A percentile compares a stretch with the other conserved stretches of the same genome.
Conservation (phyloP, 2,113 vertebrate genomes). For the Perca schrenkii region DNA sequence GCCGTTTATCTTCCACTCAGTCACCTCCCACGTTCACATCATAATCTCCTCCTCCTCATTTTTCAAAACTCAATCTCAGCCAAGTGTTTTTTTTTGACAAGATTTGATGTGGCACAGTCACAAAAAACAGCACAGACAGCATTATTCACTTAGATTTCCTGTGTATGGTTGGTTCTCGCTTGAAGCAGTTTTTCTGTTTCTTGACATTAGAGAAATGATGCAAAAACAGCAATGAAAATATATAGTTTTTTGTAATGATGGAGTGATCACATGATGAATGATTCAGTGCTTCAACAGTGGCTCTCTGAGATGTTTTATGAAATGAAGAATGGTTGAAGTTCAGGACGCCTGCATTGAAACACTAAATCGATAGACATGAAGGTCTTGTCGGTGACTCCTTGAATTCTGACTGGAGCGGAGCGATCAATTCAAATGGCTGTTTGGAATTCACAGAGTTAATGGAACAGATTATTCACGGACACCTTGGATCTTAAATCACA, state of each 20-base stretch:
- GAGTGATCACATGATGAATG: neutral
- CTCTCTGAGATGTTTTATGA: neutral
- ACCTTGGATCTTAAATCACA: slow-evolving; percentile 32
- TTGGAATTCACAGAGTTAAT: slow-evolving; percentile 38
- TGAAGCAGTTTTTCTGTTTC: neutral
- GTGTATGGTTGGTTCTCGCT: neutral
- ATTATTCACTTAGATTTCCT: neutral
- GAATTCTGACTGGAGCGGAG: neutral
- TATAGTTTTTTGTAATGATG: neutral
- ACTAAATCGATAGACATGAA: slow-evolving; percentile 1
- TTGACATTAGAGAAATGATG: neutral
- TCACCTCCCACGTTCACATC: slow-evolving; percentile 58
- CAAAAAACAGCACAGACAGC: neutral
- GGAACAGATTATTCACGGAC: neutral
- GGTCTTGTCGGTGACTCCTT: neutral
- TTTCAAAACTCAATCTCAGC: slow-evolving; percentile 33
- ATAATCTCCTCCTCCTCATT: slow-evolving; percentile 40
- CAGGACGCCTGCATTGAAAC: neutral
- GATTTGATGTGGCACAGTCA: slow-evolving; percentile 37
- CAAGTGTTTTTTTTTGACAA: slow-evolving; percentile 40
- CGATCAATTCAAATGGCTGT: slow-evolving; percentile 5
- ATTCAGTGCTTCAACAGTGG: neutral
- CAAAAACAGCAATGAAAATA: neutral
- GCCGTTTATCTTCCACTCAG: slow-evolving; percentile 57
- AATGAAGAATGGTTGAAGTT: slow-evolving; percentile 2